Evolutionary conservation across 2,888 invertebrate genomes (phyloP).

Genomic region (Panopea generosa): DNA sequence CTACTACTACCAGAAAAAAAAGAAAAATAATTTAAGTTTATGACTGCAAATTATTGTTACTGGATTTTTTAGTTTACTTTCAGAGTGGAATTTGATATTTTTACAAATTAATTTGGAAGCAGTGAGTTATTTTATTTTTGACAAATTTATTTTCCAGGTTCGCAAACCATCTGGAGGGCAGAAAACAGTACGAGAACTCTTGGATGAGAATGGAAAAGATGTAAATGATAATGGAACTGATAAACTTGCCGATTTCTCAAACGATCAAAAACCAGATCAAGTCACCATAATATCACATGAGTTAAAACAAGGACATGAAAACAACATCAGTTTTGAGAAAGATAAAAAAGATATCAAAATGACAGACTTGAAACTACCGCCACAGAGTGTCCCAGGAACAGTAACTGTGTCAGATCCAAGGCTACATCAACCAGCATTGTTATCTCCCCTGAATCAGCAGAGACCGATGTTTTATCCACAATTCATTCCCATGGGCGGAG

Average conservation of each 20-base stretch:
- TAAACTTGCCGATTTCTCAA: constrained; percentile 13
- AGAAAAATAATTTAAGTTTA: no score
- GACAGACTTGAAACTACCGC: background rate
- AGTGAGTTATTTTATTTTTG: no score
- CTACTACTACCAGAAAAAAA: no score
- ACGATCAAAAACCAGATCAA: constrained; percentile 19
- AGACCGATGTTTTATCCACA: constrained; percentile 67
- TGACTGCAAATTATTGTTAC: no score
- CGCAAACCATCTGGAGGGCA: constrained; percentile 57
- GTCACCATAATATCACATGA: background rate
- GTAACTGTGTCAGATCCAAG: background rate
- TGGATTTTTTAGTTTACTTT: no score
- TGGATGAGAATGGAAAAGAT: constrained; percentile 52
- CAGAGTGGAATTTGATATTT: no score
- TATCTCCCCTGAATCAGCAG: constrained; percentile 44
- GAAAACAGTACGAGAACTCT: constrained; percentile 60
- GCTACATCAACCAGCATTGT: constrained; percentile 15
- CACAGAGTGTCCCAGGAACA: background rate
- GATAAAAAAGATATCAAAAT: background rate
- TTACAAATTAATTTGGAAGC: no score
- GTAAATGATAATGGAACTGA: constrained; percentile 12
- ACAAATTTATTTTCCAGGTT: constrained; percentile 27
- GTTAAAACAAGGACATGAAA: background rate
- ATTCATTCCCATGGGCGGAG: constrained; percentile 59
- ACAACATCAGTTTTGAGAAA: constrained; percentile 6